Percentiles rank a stretch among this genome's conserved stretches.
Conservation (phyloP, 2,888 invertebrate genomes). For the Kryphioiulus occultus region DNA sequence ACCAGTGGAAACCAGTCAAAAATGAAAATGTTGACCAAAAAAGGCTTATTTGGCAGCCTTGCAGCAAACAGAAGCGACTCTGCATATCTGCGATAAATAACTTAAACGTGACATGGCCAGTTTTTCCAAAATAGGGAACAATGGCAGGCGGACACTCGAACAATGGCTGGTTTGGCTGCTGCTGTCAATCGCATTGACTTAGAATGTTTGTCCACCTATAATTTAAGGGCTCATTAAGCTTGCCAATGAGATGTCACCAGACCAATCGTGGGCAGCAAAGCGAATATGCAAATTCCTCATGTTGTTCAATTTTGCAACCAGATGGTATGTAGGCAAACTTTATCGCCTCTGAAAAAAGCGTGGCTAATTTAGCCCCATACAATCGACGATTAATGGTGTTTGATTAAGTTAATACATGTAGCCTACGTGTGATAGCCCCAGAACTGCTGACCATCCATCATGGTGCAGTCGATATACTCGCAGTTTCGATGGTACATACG, state of each 20-base stretch:
- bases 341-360: not conserved
- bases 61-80: no score
- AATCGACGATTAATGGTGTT: not conserved
- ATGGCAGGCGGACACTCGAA: no score
- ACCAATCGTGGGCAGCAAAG: not conserved
- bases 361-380: no score
- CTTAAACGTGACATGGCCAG: no score
- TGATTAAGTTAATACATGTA: constrained; percentile 4
- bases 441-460: constrained; percentile 12
- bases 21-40: no score
- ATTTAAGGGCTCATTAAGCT: not conserved
- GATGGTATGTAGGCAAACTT: not conserved
- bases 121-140: no score
- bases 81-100: no score
- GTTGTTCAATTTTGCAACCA: not conserved
- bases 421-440: constrained; percentile 22
- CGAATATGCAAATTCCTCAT: not conserved
- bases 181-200: no score
- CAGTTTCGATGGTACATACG: not conserved
- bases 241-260: not conserved
- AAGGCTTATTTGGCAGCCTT: no score
- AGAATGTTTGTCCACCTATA: not conserved
- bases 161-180: no score
- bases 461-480: not conserved
- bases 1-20: no score